phyloP scores from a whole-genome alignment of 2,113 vertebrate species.

The Ahaetulla prasina region DNA sequence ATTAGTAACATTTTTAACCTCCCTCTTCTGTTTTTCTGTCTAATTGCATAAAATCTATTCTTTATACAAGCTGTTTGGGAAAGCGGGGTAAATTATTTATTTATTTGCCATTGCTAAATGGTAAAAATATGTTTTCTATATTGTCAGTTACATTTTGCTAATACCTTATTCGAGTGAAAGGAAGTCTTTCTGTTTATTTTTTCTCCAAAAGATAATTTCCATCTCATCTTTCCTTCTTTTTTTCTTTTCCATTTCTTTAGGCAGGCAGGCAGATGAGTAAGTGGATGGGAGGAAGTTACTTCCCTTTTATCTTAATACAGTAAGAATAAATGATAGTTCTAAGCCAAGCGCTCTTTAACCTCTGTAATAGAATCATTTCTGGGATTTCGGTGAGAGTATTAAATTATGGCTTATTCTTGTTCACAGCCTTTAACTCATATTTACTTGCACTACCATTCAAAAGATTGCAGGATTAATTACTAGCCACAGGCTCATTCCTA shows the following conservation, averaged over 20 bases:
- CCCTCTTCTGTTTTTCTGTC: not conserved
- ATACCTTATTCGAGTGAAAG: not conserved
- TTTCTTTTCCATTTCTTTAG: not conserved
- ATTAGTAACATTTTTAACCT: not conserved
- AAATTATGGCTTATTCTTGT: not conserved
- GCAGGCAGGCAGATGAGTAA: not conserved
- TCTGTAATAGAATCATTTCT: not conserved
- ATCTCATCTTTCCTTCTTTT: not conserved
- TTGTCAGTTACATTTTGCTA: not conserved
- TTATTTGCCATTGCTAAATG: not conserved
- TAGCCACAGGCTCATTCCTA: not conserved
- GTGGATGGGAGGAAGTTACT: not conserved
- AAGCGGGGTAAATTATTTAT: not conserved
- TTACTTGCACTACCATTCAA: not conserved
- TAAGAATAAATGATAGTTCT: not conserved
- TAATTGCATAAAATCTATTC: not conserved
- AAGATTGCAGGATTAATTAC: not conserved
- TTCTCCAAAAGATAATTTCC: not conserved
- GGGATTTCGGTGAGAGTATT: not conserved
- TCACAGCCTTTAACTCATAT: not conserved
- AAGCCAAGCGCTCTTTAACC: not conserved
- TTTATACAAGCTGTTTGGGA: not conserved
- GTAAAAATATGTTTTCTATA: not conserved
- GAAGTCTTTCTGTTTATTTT: not conserved
- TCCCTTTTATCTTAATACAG: not conserved